Evolutionary conservation across 2,888 invertebrate species (phyloP).

Genomic region (Lathronympha strigana): DNA sequence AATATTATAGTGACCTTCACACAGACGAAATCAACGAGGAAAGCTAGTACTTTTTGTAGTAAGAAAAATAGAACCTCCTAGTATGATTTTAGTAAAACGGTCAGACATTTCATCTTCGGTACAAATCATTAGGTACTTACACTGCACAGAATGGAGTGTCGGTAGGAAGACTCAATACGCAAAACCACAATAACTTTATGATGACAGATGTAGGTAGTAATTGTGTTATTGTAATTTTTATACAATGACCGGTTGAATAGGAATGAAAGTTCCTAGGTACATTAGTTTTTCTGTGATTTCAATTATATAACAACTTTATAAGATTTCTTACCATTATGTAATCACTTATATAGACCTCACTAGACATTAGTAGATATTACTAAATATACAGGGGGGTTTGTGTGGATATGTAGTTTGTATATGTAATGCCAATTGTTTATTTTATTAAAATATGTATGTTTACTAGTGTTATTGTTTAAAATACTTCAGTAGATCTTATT

Average conservation of each 20-base stretch:
- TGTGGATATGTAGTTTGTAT: too few species aligned
- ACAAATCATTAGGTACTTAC: not conserved
- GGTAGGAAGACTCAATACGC: not conserved
- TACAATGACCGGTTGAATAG: conserved; percentile 31
- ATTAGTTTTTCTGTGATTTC: conserved; percentile 15
- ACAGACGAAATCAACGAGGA: too few species aligned
- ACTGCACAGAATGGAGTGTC: not conserved
- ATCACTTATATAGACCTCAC: not conserved
- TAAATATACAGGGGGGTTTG: too few species aligned
- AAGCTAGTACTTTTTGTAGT: too few species aligned
- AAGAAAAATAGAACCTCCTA: too few species aligned
- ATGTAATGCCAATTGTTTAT: too few species aligned
- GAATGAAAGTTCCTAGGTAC: conserved; percentile 22
- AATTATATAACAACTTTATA: conserved; percentile 17
- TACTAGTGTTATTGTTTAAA: too few species aligned
- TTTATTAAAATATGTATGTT: too few species aligned
- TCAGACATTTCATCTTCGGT: not conserved
- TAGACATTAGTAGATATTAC: too few species aligned
- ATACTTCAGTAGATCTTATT: too few species aligned
- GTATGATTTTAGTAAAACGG: not conserved
- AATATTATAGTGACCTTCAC: too few species aligned
- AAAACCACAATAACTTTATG: conserved; percentile 33
- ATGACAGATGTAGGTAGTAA: conserved; percentile 9
- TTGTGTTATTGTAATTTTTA: conserved; percentile 23
- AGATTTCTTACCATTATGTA: not conserved